Evolutionary conservation across 2,888 invertebrate genomes (phyloP).

Genomic region (Protonemura montana): DNA sequence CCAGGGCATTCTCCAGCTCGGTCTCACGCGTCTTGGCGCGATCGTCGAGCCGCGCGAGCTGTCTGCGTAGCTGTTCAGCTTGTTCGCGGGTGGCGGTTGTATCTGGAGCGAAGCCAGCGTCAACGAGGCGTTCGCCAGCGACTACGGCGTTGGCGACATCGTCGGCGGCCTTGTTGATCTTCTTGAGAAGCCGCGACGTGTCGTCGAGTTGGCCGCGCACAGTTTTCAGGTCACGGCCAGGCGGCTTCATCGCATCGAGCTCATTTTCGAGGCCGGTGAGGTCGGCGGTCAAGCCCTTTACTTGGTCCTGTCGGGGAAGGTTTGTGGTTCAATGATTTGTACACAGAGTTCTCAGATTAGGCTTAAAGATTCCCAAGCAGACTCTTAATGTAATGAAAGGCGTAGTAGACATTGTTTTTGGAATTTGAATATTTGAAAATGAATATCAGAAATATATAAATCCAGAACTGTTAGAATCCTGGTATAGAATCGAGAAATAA

Average conservation of each 20-base stretch:
- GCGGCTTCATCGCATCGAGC: slow-evolving; percentile 83
- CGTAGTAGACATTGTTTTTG: no score
- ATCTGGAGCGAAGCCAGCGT: slow-evolving; percentile 86
- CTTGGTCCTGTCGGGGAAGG: slow-evolving; percentile 70
- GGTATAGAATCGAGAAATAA: no score
- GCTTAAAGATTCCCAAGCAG: neutral
- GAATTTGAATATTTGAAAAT: no score
- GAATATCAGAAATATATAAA: no score
- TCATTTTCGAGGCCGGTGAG: slow-evolving; percentile 83
- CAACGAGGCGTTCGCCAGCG: slow-evolving; percentile 79
- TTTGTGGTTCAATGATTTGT: no score
- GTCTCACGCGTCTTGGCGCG: slow-evolving; percentile 80
- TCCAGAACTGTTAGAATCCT: no score
- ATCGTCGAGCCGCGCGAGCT: slow-evolving; percentile 81
- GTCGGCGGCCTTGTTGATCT: slow-evolving; percentile 56
- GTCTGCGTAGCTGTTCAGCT: slow-evolving; percentile 78
- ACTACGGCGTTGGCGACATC: slow-evolving; percentile 70
- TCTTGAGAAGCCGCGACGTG: slow-evolving; percentile 70
- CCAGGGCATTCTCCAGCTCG: slow-evolving; percentile 77
- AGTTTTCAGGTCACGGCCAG: slow-evolving; percentile 86
- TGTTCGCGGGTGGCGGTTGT: slow-evolving; percentile 70
- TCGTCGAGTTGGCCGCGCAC: slow-evolving; percentile 86
- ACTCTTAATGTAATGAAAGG: no score
- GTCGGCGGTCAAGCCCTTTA: slow-evolving; percentile 79
- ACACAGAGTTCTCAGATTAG: no score